These are phyloP conservation scores for Sceloporus undulatus DNA, from an alignment of 2,113 vertebrate genomes.

Conservation along the genomic window DNA sequence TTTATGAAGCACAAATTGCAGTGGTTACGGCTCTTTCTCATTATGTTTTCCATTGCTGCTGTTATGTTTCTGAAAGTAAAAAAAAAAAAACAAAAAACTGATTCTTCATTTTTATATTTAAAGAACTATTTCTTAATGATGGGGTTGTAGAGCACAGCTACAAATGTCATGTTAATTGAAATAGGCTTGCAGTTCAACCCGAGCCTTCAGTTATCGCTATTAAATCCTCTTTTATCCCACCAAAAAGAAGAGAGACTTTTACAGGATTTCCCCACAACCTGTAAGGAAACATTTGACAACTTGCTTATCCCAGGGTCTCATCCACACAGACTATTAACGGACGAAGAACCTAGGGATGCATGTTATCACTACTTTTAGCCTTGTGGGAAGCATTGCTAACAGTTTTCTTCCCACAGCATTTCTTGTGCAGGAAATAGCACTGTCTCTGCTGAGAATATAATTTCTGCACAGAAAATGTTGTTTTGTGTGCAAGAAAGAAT, in stretches of 20 bases:
- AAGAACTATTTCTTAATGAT: background rate
- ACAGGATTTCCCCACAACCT: background rate
- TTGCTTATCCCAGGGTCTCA: background rate
- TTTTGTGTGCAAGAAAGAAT: no score
- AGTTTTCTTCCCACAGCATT: no score
- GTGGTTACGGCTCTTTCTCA: slow-evolving; percentile 28
- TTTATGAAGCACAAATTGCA: slow-evolving; percentile 41
- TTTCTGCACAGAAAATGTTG: no score
- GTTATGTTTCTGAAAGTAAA: background rate
- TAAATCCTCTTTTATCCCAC: background rate
- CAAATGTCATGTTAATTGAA: no score
- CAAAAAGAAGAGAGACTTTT: background rate
- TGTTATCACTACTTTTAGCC: no score
- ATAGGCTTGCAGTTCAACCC: background rate
- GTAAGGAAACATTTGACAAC: background rate
- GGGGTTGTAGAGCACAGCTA: background rate
- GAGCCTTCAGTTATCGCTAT: background rate
- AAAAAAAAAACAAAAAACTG: background rate
- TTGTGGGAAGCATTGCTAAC: no score
- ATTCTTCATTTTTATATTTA: slow-evolving; percentile 22
- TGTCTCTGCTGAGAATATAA: no score
- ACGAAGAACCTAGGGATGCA: no score
- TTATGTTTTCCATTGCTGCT: slow-evolving; percentile 28
- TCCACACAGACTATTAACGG: no score
- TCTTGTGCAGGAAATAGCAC: no score